Evolutionary conservation across 2,797 vertebrate genomes (phyloP).

Genomic region (Fistularia commersonii): DNA sequence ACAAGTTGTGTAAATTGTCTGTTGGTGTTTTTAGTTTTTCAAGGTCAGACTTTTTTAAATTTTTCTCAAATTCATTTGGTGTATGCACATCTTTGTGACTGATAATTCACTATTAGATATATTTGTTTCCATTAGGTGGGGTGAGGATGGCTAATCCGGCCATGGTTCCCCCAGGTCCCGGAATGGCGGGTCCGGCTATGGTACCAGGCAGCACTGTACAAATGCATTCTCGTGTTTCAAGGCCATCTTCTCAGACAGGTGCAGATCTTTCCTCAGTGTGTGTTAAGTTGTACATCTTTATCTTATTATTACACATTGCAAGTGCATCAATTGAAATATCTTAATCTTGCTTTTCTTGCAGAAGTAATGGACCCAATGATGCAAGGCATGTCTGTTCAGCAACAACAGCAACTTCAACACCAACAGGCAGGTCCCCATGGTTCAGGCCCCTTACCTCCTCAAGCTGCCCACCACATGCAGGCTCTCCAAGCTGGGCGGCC

Average conservation of each 20-base stretch:
- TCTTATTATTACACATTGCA: not conserved
- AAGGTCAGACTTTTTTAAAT: no score
- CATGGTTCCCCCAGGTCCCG: constrained; percentile 87
- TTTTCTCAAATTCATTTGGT: no score
- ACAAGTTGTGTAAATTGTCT: no score
- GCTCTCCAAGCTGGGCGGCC: constrained; percentile 85
- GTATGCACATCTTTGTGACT: not conserved
- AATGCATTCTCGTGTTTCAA: constrained; percentile 86
- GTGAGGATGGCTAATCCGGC: constrained; percentile 89
- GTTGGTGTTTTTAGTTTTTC: no score
- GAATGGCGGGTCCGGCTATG: constrained; percentile 83
- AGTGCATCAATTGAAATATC: not conserved
- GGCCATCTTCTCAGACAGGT: constrained; percentile 91
- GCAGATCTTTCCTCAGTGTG: constrained; percentile 37
- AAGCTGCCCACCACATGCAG: constrained; percentile 91
- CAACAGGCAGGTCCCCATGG: constrained; percentile 79
- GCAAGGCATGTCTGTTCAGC: constrained; percentile 85
- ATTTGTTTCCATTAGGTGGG: constrained; percentile 70
- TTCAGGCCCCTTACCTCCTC: constrained; percentile 81
- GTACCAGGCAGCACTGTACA: constrained; percentile 83
- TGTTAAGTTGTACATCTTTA: constrained; percentile 6
- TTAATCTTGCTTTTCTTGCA: constrained; percentile 38
- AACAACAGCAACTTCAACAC: constrained; percentile 77
- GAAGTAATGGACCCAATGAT: constrained; percentile 91
- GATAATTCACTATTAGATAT: constrained; percentile 6